Conservation (phyloP, 2,113 vertebrate genomes). For the Capra hircus region DNA sequence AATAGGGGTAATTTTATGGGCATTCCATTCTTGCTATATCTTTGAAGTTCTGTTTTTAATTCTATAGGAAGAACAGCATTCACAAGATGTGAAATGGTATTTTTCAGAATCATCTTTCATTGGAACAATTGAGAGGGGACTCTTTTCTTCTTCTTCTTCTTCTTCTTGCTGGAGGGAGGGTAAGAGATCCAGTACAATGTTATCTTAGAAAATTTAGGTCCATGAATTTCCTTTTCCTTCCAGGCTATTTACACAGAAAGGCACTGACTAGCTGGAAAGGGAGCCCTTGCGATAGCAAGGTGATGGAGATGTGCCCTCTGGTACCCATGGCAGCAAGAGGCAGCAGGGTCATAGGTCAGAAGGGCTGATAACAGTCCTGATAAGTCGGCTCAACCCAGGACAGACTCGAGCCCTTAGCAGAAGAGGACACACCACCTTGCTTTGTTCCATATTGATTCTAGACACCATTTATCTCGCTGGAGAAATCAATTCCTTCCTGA, state of each 20-base stretch:
- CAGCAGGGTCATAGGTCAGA: slow-evolving; percentile 47
- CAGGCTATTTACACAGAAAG: background rate
- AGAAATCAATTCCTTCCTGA: slow-evolving; percentile 55
- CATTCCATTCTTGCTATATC: background rate
- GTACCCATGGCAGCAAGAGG: slow-evolving; percentile 22
- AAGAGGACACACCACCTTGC: slow-evolving; percentile 35
- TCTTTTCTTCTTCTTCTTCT: background rate
- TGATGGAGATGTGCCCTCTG: slow-evolving; percentile 53
- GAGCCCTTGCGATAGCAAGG: background rate
- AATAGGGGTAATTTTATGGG: background rate
- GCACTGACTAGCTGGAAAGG: slow-evolving; percentile 6
- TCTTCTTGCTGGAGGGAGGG: background rate
- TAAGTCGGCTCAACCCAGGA: slow-evolving; percentile 28
- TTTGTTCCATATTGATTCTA: slow-evolving; percentile 59
- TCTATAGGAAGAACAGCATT: background rate
- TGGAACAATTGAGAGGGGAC: background rate
- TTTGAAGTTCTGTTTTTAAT: background rate
- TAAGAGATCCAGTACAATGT: background rate
- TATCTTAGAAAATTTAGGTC: background rate
- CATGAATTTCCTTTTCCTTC: background rate
- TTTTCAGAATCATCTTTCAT: background rate
- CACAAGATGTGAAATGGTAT: background rate
- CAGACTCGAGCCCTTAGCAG: slow-evolving; percentile 40
- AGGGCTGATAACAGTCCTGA: slow-evolving; percentile 59
- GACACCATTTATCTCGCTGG: slow-evolving; percentile 20